phyloP scores from a whole-genome alignment of 2,113 vertebrate species.

The Amia ocellicauda region DNA sequence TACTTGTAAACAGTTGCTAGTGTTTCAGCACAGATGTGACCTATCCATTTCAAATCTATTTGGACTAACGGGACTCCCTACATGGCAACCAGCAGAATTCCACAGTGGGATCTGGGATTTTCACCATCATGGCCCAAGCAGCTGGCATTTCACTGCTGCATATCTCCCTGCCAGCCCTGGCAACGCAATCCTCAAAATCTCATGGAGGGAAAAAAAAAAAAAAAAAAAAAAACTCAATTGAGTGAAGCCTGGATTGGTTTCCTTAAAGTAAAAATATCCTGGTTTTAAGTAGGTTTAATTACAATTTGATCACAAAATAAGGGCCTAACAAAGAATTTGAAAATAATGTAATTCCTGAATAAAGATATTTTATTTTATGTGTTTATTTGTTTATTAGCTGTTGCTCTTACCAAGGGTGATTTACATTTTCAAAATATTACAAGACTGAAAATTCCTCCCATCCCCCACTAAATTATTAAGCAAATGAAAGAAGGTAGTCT shows the following conservation, averaged over 20 bases:
- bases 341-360: too few species aligned
- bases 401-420: too few species aligned
- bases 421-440: too few species aligned
- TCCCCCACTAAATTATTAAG: background rate
- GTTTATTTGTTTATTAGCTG: too few species aligned
- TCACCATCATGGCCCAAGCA: background rate
- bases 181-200: constrained; percentile 14
- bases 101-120: background rate
- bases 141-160: background rate
- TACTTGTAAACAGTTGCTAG: too few species aligned
- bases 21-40: constrained; percentile 14
- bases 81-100: constrained; percentile 28
- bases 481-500: background rate
- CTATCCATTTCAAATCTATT: constrained; percentile 33
- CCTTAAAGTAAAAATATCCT: too few species aligned
- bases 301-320: too few species aligned
- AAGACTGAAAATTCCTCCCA: too few species aligned
- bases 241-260: too few species aligned
- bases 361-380: too few species aligned
- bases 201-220: background rate
- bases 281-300: too few species aligned
- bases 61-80: constrained; percentile 46
- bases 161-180: constrained; percentile 21
- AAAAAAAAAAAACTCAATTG: constrained; percentile 11
- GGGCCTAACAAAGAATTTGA: too few species aligned